Percentiles rank a stretch among this genome's conserved stretches.
These are phyloP conservation scores for Lagria hirta DNA, from an alignment of 2,888 invertebrate species.

Conservation along the genomic window DNA sequence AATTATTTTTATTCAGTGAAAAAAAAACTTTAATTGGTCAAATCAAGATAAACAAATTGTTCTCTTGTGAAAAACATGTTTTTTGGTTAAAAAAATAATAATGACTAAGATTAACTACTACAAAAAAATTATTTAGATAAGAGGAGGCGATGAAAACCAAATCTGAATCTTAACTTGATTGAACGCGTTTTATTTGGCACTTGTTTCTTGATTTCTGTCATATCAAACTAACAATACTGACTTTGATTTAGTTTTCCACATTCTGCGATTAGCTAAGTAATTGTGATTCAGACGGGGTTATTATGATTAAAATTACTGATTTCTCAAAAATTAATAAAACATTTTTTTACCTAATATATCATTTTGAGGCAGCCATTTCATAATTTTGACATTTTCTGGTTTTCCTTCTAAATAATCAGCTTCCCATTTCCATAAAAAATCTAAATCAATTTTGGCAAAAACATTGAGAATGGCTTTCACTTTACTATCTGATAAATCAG, in stretches of 20 bases:
- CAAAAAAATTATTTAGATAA: too few relatives aligned
- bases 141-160: too few relatives aligned
- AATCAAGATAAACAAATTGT: too few relatives aligned
- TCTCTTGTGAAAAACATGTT: too few relatives aligned
- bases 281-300: not conserved
- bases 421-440: conserved; percentile 63
- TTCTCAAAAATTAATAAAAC: not conserved
- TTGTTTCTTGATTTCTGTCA: too few relatives aligned
- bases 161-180: too few relatives aligned
- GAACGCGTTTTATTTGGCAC: too few relatives aligned
- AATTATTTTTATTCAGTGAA: too few relatives aligned
- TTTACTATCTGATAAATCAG: conserved; percentile 43
- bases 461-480: conserved; percentile 57
- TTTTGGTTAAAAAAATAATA: too few relatives aligned
- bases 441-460: conserved; percentile 60
- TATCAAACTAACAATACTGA: too few relatives aligned
- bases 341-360: conserved; percentile 30
- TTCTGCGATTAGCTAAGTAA: not conserved
- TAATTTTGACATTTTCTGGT: conserved; percentile 50
- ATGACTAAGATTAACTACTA: too few relatives aligned
- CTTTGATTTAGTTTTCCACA: not conserved
- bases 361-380: conserved; percentile 54
- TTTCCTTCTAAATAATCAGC: conserved; percentile 41
- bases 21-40: too few relatives aligned
- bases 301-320: not conserved